Conservation (phyloP, 2,113 vertebrate species). For the Dendrocopos noguchii region DNA sequence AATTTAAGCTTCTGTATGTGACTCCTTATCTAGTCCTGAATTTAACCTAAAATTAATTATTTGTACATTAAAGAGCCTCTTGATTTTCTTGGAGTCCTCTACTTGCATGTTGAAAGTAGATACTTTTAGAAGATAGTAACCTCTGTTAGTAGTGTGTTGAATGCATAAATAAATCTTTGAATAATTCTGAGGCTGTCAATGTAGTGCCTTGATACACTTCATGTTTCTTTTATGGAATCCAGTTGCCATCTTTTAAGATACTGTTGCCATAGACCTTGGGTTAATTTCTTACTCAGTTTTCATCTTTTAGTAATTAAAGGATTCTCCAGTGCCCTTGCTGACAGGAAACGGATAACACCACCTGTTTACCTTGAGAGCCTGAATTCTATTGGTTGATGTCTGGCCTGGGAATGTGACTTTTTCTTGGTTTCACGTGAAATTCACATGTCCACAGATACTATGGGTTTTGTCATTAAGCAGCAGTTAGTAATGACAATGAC, state of each 20-base stretch:
- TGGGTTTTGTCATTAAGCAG: neutral
- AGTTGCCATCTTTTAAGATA: neutral
- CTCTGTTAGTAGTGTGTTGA: conserved; percentile 1
- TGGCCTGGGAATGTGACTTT: neutral
- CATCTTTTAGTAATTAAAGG: neutral
- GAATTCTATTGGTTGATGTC: neutral
- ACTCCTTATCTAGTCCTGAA: neutral
- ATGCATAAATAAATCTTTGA: neutral
- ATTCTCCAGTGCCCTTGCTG: neutral
- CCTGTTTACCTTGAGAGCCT: neutral
- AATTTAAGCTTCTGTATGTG: neutral
- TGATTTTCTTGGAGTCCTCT: neutral
- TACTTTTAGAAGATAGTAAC: neutral
- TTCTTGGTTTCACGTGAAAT: neutral
- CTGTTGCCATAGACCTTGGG: neutral
- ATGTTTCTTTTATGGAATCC: neutral
- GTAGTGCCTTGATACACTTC: neutral
- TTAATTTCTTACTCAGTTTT: conserved; percentile 39
- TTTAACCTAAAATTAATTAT: neutral
- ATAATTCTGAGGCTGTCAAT: neutral
- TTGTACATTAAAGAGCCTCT: neutral
- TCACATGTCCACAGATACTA: neutral
- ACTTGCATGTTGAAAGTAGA: neutral
- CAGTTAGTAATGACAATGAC: neutral
- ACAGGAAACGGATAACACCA: neutral